A percentile compares a stretch with the other conserved stretches of the same genome.
Evolutionary conservation across 2,797 vertebrate genomes (phyloP).

Genomic region (Delichon dasypus): DNA sequence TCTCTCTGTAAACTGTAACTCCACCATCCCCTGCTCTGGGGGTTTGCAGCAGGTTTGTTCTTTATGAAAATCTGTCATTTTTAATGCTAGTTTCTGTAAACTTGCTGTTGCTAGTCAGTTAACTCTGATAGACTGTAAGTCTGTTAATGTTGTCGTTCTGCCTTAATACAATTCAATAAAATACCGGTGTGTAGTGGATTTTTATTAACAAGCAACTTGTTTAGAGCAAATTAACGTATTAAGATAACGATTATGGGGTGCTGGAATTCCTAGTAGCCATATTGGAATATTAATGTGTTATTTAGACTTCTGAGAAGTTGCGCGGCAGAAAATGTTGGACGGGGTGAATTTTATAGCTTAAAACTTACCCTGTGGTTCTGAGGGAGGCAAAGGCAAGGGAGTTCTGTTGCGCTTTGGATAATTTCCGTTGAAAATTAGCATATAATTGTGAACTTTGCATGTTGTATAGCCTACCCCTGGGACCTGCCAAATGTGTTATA

Average conservation of each 20-base stretch:
- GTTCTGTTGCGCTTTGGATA: background rate
- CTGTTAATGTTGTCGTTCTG: background rate
- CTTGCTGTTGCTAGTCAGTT: background rate
- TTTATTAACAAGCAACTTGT: background rate
- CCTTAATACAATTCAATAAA: background rate
- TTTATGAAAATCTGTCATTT: constrained; percentile 29
- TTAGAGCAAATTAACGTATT: background rate
- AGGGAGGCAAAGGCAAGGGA: background rate
- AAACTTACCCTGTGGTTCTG: background rate
- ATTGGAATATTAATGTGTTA: background rate
- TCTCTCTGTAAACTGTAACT: constrained; percentile 55
- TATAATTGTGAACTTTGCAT: rapidly evolving
- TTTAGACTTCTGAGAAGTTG: background rate
- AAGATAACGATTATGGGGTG: background rate
- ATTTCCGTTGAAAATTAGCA: background rate
- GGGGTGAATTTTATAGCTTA: background rate
- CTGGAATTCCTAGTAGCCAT: background rate
- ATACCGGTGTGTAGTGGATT: background rate
- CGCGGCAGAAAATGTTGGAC: background rate
- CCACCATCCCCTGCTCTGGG: constrained; percentile 25
- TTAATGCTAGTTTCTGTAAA: background rate
- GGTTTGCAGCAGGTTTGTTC: constrained; percentile 66
- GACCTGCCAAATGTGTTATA: background rate
- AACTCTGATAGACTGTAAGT: background rate
- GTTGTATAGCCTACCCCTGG: background rate